Evolutionary conservation across 2,888 invertebrate genomes (phyloP).

Genomic region (Trichopria drosophilae): DNA sequence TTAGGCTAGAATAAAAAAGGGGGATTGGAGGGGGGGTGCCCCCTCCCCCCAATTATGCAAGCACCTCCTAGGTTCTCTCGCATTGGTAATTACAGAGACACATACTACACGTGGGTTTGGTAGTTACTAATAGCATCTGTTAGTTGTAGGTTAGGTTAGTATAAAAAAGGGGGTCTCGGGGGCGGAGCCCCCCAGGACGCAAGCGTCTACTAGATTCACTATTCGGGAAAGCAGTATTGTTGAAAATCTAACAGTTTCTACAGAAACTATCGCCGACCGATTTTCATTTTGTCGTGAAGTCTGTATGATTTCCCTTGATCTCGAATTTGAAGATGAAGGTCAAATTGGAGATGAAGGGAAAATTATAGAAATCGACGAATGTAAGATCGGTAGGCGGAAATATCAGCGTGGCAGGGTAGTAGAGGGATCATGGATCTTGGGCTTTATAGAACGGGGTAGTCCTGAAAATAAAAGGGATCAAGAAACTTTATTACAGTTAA

Average conservation of each 20-base stretch:
- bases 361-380: constrained; percentile 19
- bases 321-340: constrained; percentile 11
- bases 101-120: too few species aligned
- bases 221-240: constrained; percentile 19
- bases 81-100: too few species aligned
- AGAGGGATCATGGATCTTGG: constrained; percentile 20
- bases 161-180: too few species aligned
- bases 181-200: too few species aligned
- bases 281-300: constrained; percentile 25
- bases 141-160: too few species aligned
- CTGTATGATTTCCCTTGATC: constrained; percentile 17
- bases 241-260: constrained; percentile 11
- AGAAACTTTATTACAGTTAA: constrained; percentile 5
- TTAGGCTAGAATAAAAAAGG: too few species aligned
- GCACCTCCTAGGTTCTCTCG: too few species aligned
- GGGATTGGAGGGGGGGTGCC: too few species aligned
- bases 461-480: constrained; percentile 16
- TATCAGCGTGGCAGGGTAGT: constrained; percentile 14
- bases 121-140: too few species aligned
- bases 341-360: constrained; percentile 12
- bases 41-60: too few species aligned
- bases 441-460: constrained; percentile 17
- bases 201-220: too few species aligned
- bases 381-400: constrained; percentile 22
- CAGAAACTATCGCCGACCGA: constrained; percentile 20